Base-by-base conservation (phyloP, 2,797 vertebrate genomes). In the Spea hammondii region DNA sequence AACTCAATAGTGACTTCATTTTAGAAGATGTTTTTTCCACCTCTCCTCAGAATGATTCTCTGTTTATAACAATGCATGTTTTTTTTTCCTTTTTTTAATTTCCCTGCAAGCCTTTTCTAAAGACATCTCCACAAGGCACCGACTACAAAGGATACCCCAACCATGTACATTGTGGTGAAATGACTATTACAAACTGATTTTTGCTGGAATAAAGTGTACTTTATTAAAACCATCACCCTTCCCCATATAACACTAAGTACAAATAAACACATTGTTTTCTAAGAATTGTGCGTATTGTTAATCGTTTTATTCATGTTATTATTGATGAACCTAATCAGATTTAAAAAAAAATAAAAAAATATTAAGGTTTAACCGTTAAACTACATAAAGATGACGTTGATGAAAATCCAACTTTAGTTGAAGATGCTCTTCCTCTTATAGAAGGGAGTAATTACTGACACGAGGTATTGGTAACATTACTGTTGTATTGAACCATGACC, bases 41-140 rank as follows among this genome's bases (percentile, higher is more conserved):
- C 5, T 14, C 48, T 74, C n/a, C 51, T 49, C 46, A 5, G 49
- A 65, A 73, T 13, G 9, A 13, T 51, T 53, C 6, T 53, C 4
- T n/a, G 53, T 4, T 76, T 55, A 54, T 65, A 2, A 76, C 51
- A 76, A 50, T 67, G 73, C 73, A 76, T 76, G 73, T 57, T 67
- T 7, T 4, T 70, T 47, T 12, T 4, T 8, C 53, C 32, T 1
- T 49, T 49, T 17, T 48, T 11, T 64, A 32, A 32, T 32, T 51
- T 7, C 3, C 48, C 50, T 57, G 10, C 60, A 5, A 73, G 11
- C 6, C 54, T 14, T 62, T 73, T 73, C 45, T 59, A 47, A 60
- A 73, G 47, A 4, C 4, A 49, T 67, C 7, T 32, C 11, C 64
- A 57, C 32, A 32, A 32, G 32, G 32, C 32, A 32, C 32, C 47